Conservation (phyloP, 37 sponge, comb jelly and placozoan genomes). For the Agelas oroides region DNA sequence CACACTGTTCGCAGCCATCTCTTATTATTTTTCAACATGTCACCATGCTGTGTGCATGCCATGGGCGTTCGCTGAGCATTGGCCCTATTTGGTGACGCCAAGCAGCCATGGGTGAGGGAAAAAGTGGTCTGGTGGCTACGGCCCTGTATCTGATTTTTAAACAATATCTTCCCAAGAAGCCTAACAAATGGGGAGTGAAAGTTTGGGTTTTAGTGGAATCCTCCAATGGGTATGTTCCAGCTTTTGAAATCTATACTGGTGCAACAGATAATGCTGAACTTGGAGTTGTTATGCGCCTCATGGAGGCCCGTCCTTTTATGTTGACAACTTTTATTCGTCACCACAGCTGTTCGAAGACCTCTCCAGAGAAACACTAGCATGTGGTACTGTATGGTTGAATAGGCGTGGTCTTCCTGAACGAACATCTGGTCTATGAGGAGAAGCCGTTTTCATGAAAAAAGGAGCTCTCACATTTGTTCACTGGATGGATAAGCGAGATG, state of each 20-base stretch:
- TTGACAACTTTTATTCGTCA: conserved; percentile 16
- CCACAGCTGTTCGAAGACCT: not conserved
- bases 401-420: conserved; percentile 4
- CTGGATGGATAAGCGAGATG: conserved; percentile 20
- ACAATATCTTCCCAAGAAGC: conserved; percentile 50
- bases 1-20: too few relatives aligned
- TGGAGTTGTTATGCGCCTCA: not conserved
- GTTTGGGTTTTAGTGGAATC: conserved; percentile 8
- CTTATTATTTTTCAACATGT: too few relatives aligned
- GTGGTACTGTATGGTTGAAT: conserved; percentile 14
- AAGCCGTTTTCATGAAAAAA: not conserved
- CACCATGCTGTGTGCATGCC: too few relatives aligned
- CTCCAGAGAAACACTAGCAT: not conserved
- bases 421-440: not conserved
- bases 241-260: conserved; percentile 9
- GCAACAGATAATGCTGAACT: not conserved
- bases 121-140: too few relatives aligned
- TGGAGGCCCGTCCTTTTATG: not conserved
- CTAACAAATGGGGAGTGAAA: conserved; percentile 48
- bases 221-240: conserved; percentile 15
- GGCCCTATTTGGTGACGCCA: too few relatives aligned
- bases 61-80: too few relatives aligned
- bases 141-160: not conserved
- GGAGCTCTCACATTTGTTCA: not conserved
- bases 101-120: too few relatives aligned